Conservation (phyloP, 2,797 vertebrate genomes). For the Coregonus suidteri region DNA sequence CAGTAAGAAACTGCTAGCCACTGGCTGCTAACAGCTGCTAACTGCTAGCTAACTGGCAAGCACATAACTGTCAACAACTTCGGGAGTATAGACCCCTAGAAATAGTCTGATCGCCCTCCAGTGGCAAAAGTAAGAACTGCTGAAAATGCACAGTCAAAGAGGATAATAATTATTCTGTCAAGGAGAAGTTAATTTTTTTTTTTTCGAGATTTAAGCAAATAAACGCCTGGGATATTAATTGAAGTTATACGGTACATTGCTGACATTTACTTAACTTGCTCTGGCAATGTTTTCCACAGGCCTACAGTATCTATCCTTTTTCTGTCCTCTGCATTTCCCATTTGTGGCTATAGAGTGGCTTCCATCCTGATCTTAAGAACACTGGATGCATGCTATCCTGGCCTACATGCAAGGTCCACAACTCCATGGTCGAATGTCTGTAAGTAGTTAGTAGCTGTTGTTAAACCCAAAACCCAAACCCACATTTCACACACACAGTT, state of each 20-base stretch:
- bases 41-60: too few species aligned
- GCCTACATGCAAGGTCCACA: conserved; percentile 15
- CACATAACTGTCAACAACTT: too few species aligned
- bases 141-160: too few species aligned
- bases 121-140: too few species aligned
- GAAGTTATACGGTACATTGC: neutral
- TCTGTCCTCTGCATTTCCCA: conserved; percentile 57
- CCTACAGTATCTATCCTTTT: neutral
- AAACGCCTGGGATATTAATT: too few species aligned
- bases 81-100: too few species aligned
- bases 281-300: neutral
- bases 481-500: conserved; percentile 17
- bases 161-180: too few species aligned
- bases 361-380: conserved; percentile 62
- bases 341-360: conserved; percentile 43
- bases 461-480: conserved; percentile 30
- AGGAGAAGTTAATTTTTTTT: too few species aligned
- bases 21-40: too few species aligned
- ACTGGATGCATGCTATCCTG: conserved; percentile 60
- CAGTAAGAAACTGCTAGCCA: too few species aligned
- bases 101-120: too few species aligned
- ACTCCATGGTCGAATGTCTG: neutral
- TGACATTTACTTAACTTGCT: neutral
- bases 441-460: neutral
- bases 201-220: too few species aligned